A percentile compares a stretch with the other conserved stretches of the same genome.
These are phyloP conservation scores for Drepana arcuata DNA, from an alignment of 1,140 invertebrate genomes.

Conservation along the genomic window DNA sequence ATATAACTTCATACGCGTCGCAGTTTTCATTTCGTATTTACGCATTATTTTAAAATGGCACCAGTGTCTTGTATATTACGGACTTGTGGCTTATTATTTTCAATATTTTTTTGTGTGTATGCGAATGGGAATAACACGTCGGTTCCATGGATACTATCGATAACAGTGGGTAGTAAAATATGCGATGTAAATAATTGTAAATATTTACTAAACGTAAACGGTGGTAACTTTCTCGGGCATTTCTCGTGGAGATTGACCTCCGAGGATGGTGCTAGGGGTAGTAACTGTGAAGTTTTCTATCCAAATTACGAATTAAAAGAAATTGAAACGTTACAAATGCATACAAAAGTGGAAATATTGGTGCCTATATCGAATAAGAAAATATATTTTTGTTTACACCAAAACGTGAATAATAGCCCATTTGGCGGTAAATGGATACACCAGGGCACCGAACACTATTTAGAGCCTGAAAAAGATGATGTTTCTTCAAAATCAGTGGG, in stretches of 20 bases:
- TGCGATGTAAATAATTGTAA: slow-evolving; percentile 52
- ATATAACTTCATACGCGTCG: slow-evolving; percentile 19
- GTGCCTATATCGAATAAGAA: slow-evolving; percentile 32
- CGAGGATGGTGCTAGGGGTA: slow-evolving; percentile 28
- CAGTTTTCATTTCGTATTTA: slow-evolving; percentile 34
- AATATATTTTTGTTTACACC: slow-evolving; percentile 49
- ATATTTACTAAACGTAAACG: slow-evolving; percentile 55
- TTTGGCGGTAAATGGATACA: slow-evolving; percentile 51
- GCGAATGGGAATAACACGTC: slow-evolving; percentile 19
- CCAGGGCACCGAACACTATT: slow-evolving; percentile 43
- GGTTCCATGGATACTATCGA: slow-evolving; percentile 49
- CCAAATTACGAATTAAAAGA: slow-evolving; percentile 55
- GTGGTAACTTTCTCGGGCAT: slow-evolving; percentile 55
- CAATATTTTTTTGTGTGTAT: slow-evolving; percentile 38
- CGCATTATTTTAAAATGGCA: slow-evolving; percentile 43
- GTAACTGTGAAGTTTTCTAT: slow-evolving; percentile 47
- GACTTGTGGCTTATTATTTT: slow-evolving; percentile 65
- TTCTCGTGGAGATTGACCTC: slow-evolving; percentile 58
- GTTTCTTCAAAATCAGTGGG: no score
- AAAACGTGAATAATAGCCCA: slow-evolving; percentile 26
- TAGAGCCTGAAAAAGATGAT: slow-evolving; percentile 28
- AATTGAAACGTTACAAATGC: slow-evolving; percentile 35
- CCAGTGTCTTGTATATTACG: slow-evolving; percentile 46
- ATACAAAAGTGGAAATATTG: slow-evolving; percentile 30
- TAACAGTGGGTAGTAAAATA: slow-evolving; percentile 43